Evolutionary conservation across 2,888 invertebrate genomes (phyloP), one percentile per base, ranked within the genome.

Genomic region (Polia nebulosa): DNA sequence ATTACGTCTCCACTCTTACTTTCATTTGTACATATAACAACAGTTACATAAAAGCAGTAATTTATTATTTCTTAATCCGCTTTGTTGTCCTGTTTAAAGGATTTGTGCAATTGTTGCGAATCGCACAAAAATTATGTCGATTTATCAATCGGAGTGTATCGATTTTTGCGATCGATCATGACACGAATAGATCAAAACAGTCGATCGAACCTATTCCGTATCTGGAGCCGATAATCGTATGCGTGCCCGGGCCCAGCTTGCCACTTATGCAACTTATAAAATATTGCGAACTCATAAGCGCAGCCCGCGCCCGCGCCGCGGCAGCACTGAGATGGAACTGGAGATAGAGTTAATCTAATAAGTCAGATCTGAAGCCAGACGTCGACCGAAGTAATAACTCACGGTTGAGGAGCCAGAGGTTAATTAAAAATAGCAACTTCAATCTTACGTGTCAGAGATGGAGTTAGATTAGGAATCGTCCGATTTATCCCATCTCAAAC

Each of bases 351-450:
- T 95, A 95, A 95, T 95, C 95, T 95, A 94, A 94, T 95, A 95
- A 95, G 93, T 94, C 91, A 95, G 92, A 95, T 95, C 94, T 94
- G 91, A 90, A 91, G 90, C 89, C 87, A 90, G 92, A 92, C 92
- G 92, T 94, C 93, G 91, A 89, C 91, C 88, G 88, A 82, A 90
- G 93, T 90, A 93, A 94, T 95, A 94, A 93, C 94, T 95, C 93
- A 92, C 90, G 87, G 90, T 91, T 90, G 92, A 91, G 92, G 91
- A 91, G 93, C 90, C 93, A 94, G 93, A 94, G 95, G 95, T 95
- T 95, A 95, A 95, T 95, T 95, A 95, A 95, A 95, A 95, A 95
- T 94, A 93, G 94, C 94, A 93, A 93, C 94, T 94, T 92, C 92
- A 93, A 92, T 93, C 90, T 90, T 85, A 89, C 86, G 89, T 91